Evolutionary conservation across 30 jellyfish, hydroid and myxozoan species (phyloP), one percentile per base, ranked within the genome.

Genomic region (Turritopsis dohrnii): DNA sequence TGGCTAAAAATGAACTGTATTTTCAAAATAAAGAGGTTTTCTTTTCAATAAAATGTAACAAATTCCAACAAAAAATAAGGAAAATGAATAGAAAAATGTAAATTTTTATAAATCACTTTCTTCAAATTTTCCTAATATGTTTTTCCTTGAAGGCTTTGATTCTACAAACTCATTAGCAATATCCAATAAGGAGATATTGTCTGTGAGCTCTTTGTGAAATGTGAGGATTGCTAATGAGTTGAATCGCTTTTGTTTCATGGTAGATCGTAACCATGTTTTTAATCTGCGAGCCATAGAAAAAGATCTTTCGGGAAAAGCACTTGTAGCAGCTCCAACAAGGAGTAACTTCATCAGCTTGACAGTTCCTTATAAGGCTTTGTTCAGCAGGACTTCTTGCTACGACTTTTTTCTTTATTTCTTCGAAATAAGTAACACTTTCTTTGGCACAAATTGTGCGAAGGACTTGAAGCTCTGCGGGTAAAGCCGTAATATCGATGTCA

Each of bases 391-490:
- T 60, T 23, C 19, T 18, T 18, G 19, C 73, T 21, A 60, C 21
- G 21, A 60, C 21, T 60, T 60, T 60, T 21, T 69, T 69, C 22
- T 69, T 69, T n/a, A 69, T 69, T 21, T 69, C 77, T 19, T 69
- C 77, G 19, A 69, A 80, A 52, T 22, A 25, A 53, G 84, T 16
- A 80, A 80, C 65, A 18, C 28, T 21, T 80, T 53, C 84, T 41
- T 80, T 83, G 16, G 72, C 16, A 71, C 66, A 83, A 75, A 83
- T 71, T 83, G 53, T 72, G 75, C 88, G 89, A 71, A 66, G 88
- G 79, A 83, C 66, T 20, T 19, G 72, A 66, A 66, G 86, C 79
- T 83, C 86, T 79, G 86, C 80, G 22, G 84, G 86, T 16, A 79
- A 53, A 29, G 86, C 86, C 29, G 86, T 29, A 21, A 53, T 29